Evolutionary conservation across 2,888 invertebrate species (phyloP), one percentile per base, ranked within the genome.

Genomic region (Drosophila algonquin): DNA sequence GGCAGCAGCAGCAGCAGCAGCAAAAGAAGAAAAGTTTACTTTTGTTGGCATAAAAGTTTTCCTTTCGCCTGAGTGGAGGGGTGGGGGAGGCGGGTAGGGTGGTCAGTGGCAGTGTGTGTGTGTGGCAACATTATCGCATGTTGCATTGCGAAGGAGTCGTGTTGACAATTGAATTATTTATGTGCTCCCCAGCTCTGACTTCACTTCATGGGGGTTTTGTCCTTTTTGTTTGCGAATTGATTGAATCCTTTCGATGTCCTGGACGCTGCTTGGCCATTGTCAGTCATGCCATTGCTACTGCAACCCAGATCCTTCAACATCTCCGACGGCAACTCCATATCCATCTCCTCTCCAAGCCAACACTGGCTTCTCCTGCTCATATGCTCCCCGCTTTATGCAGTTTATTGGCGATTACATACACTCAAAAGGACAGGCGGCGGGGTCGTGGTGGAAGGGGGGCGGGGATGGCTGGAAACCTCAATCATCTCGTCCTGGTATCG

Each of bases 101-200:
- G 56, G 58, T 21, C 54, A 54, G 70, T 60, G 60, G 12, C 12
- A 35, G 35, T 40, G 14, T n/a, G 40, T 14, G 14, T 40, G 40
- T 40, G 40, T 40, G 14, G 40, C 40, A 40, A 40, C 40, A 40
- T 40, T 40, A 85, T 77, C 85, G 85, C 87, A 86, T 84, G 87
- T 75, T 87, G 89, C 77, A 78, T 79, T 75, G 81, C 67, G 40
- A 73, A 7, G 40, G 40, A 40, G 75, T 74, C 77, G 71, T 84
- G 76, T 84, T 77, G 86, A 86, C 89, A 89, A 86, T 86, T 87
- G 86, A 89, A 86, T 89, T 86, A 89, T 89, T 89, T 89, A 85
- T 89, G 89, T 87, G 78, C 70, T 58, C 63, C 55, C 32, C 32
- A 40, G 4, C 35, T 6, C 40, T 14, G 40, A 40, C 40, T 40